These are phyloP conservation scores for Pseudococcus viburni DNA, from an alignment of 2,888 invertebrate genomes.

Conservation along the genomic window DNA sequence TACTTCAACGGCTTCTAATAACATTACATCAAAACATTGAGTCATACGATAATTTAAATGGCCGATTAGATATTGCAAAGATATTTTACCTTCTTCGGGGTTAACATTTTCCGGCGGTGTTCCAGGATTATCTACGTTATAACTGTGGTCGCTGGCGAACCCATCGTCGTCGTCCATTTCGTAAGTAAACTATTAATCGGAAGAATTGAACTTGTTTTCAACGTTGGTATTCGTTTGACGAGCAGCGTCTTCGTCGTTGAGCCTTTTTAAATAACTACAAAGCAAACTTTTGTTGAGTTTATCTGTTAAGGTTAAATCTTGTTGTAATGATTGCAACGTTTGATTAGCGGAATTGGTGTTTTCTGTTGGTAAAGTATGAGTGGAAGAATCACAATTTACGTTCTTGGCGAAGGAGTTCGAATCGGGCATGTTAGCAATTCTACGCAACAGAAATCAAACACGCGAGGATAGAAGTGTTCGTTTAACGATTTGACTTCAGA, in stretches of 20 bases:
- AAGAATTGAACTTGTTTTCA: background rate
- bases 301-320: constrained; percentile 65
- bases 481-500: background rate
- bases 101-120: constrained; percentile 15
- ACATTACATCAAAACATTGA: background rate
- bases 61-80: background rate
- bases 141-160: background rate
- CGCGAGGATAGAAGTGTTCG: background rate
- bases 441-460: background rate
- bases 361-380: background rate
- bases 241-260: constrained; percentile 65
- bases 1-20: constrained; percentile 24
- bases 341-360: background rate
- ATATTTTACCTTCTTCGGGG: constrained; percentile 54
- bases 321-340: background rate
- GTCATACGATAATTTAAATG: background rate
- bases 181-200: background rate
- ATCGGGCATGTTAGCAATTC: background rate
- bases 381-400: background rate
- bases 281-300: constrained; percentile 67
- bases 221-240: background rate
- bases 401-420: background rate
- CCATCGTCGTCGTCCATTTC: constrained; percentile 45
- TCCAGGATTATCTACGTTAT: constrained; percentile 8
- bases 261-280: constrained; percentile 64